Evolutionary conservation across 2,888 invertebrate species (phyloP).

Genomic region (Callosobruchus maculatus): DNA sequence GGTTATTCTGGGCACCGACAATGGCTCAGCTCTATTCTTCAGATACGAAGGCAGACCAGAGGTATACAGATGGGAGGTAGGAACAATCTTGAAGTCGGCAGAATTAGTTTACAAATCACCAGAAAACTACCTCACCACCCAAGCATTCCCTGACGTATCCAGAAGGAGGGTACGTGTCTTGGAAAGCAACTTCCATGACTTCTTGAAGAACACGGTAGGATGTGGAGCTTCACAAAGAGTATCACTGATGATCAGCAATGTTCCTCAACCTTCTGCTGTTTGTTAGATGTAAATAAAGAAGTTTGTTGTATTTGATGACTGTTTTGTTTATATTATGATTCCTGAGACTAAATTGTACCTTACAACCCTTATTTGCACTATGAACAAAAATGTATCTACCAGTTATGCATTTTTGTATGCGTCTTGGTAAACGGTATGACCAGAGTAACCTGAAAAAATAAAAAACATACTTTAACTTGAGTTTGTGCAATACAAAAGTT

Average conservation of each 20-base stretch:
- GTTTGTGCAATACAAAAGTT: no score
- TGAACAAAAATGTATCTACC: no score
- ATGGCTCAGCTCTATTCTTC: constrained; percentile 57
- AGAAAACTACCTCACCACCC: constrained; percentile 56
- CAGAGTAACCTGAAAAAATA: no score
- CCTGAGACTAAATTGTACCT: no score
- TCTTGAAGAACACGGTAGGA: constrained; percentile 58
- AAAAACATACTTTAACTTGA: no score
- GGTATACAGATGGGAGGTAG: constrained; percentile 59
- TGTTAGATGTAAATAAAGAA: not conserved
- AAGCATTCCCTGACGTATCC: constrained; percentile 57
- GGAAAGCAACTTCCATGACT: constrained; percentile 64
- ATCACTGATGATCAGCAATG: constrained; percentile 24
- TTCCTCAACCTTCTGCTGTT: not conserved
- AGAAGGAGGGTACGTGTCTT: constrained; percentile 57
- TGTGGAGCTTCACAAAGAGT: constrained; percentile 59
- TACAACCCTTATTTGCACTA: no score
- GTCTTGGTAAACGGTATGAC: no score
- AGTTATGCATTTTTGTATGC: no score
- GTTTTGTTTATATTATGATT: no score
- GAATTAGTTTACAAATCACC: constrained; percentile 54
- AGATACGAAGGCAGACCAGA: constrained; percentile 58
- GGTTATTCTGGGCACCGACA: constrained; percentile 61
- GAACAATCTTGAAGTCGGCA: constrained; percentile 48
- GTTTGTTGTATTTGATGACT: not conserved